A percentile compares a stretch with the other conserved stretches of the same genome.
These are phyloP conservation scores for Lycopodina hypogea DNA, from an alignment of 37 sponge, comb jelly and placozoan species.

Conservation along the genomic window DNA sequence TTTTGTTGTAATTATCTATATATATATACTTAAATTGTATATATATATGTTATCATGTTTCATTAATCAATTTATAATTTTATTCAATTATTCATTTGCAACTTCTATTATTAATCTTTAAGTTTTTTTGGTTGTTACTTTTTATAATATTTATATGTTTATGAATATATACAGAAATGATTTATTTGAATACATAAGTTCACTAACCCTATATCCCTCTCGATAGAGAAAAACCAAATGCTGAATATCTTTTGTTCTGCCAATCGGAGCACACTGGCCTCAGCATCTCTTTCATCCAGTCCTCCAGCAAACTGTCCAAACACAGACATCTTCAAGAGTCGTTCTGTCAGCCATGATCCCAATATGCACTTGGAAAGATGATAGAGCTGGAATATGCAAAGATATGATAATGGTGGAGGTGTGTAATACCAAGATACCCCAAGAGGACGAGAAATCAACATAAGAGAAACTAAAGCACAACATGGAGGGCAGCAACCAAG, in stretches of 20 bases:
- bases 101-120: no score
- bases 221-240: conserved; percentile 47
- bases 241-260: conserved; percentile 18
- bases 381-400: conserved; percentile 26
- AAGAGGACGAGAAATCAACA: neutral
- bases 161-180: no score
- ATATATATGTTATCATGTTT: no score
- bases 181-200: no score
- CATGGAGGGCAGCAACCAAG: no score
- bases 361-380: conserved; percentile 27
- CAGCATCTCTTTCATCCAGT: conserved; percentile 16
- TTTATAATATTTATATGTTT: no score
- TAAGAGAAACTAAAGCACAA: neutral
- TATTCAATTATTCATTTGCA: no score
- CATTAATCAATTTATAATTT: no score
- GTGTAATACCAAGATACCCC: neutral
- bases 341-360: conserved; percentile 34
- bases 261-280: conserved; percentile 6
- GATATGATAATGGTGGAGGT: no score
- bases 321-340: conserved; percentile 33
- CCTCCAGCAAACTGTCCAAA: conserved; percentile 76
- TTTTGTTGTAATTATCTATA: no score
- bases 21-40: no score
- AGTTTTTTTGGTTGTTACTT: no score
- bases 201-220: conserved; percentile 47